Evolutionary conservation across 2,888 invertebrate species (phyloP), one percentile per base, ranked within the genome.

Genomic region (Autographa pulchrina): DNA sequence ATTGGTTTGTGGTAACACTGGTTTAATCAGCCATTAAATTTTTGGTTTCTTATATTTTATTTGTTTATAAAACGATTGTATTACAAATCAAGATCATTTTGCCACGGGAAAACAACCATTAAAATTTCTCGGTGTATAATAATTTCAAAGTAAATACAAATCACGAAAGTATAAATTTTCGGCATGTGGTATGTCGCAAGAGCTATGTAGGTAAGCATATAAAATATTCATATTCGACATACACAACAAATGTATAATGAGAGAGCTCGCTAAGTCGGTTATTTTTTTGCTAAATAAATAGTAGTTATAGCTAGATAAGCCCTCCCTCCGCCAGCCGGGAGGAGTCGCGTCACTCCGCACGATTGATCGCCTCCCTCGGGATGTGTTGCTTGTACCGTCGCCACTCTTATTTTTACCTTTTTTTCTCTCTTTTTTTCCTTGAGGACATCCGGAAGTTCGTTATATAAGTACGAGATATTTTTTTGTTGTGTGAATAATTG

Each of bases 331-430:
- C 64, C 67, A n/a, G n/a, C 62, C 65, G 77, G 74, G 69, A 80
- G 79, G 83, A 78, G 70, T 73, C 68, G 65, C 84, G 88, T 88
- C 89, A 87, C 87, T 83, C 84, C 81, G 70, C 77, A 84, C 88
- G 89, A 89, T 89, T 89, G 89, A 89, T 89, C 88, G 75, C 87
- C 87, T 88, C 89, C 86, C 89, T 25, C 61, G 85, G 88, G 90
- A 89, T 83, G 80, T 88, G 89, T 88, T 77, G 75, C 84, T 80
- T 82, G 84, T 86, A 80, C 80, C 81, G 74, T 64, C 75, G 70
- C 70, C 77, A 75, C 65, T 73, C 78, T 83, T 85, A 81, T 84
- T 84, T 80, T 72, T 74, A 72, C n/a, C 65, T 77, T 70, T 66
- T 69, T 65, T 70, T 70, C n/a, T n/a, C n/a, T 52, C 62, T 69